Evolutionary conservation across 1,140 invertebrate species (phyloP).

Genomic region (Ganaspis sp.): DNA sequence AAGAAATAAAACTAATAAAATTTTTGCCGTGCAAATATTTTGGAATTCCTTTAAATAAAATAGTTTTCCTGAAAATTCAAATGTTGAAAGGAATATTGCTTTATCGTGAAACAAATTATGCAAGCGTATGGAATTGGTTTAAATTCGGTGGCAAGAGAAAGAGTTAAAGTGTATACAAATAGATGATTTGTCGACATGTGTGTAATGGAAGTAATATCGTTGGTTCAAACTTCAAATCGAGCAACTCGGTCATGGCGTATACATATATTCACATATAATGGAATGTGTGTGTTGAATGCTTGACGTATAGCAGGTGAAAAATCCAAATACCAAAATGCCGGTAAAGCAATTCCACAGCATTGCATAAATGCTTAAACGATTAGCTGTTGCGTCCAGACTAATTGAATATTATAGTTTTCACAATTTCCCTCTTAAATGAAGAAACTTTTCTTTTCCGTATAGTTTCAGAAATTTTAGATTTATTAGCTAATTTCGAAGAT

Average conservation of each 20-base stretch:
- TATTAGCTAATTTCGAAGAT: neutral
- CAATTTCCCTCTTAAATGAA: neutral
- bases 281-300: conserved; percentile 10
- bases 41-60: no score
- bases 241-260: conserved; percentile 13
- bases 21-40: no score
- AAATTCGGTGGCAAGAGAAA: neutral
- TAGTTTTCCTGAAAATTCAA: no score
- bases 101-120: conserved; percentile 7
- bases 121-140: neutral
- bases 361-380: conserved; percentile 29
- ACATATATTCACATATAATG: neutral
- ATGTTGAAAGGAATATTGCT: no score
- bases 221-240: neutral
- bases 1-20: no score
- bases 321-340: conserved; percentile 8
- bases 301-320: conserved; percentile 15
- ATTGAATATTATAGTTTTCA: conserved; percentile 12
- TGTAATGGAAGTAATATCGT: conserved; percentile 23
- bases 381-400: neutral
- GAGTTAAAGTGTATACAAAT: conserved; percentile 13
- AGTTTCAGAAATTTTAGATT: neutral
- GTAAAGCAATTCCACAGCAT: conserved; percentile 12
- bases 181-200: conserved; percentile 8
- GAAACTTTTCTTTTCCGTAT: neutral